Percentiles rank a stretch among this genome's conserved stretches.
Conservation (phyloP, 2,888 invertebrate species). For the Cataglyphis altisquamis region DNA sequence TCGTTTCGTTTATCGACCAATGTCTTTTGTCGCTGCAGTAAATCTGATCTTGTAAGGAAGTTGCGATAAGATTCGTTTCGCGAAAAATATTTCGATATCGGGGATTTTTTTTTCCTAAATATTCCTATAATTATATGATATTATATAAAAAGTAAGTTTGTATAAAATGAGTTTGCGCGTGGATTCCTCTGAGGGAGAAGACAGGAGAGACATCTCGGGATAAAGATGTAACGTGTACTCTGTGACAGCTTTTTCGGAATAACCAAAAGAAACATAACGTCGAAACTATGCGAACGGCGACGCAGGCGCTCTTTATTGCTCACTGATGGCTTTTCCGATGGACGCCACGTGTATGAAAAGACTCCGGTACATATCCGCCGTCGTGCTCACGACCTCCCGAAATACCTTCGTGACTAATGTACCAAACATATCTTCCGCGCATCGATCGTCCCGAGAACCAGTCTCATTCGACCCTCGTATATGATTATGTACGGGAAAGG, state of each 20-base stretch:
- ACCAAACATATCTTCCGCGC: slow-evolving; percentile 49
- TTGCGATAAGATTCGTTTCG: neutral
- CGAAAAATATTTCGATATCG: neutral
- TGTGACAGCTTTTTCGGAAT: slow-evolving; percentile 1
- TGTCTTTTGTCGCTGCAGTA: slow-evolving; percentile 30
- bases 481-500: slow-evolving; percentile 17
- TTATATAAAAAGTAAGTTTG: neutral
- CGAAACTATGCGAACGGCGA: slow-evolving; percentile 53
- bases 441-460: slow-evolving; percentile 4
- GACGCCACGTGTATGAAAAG: slow-evolving; percentile 70
- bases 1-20: slow-evolving; percentile 60
- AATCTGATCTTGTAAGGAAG: neutral
- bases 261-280: slow-evolving; percentile 60
- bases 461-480: slow-evolving; percentile 37
- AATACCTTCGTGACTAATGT: slow-evolving; percentile 64
- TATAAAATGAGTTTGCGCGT: neutral
- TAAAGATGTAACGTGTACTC: neutral
- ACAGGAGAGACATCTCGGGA: neutral
- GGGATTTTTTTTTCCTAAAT: neutral
- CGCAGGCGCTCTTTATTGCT: slow-evolving; percentile 60
- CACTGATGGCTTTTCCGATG: slow-evolving; percentile 77
- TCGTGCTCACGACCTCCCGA: slow-evolving; percentile 45
- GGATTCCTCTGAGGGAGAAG: neutral
- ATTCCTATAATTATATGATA: neutral
- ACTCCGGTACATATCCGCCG: slow-evolving; percentile 54